Base-by-base conservation (phyloP, 2,888 invertebrate species). In the Cryptus armator region DNA sequence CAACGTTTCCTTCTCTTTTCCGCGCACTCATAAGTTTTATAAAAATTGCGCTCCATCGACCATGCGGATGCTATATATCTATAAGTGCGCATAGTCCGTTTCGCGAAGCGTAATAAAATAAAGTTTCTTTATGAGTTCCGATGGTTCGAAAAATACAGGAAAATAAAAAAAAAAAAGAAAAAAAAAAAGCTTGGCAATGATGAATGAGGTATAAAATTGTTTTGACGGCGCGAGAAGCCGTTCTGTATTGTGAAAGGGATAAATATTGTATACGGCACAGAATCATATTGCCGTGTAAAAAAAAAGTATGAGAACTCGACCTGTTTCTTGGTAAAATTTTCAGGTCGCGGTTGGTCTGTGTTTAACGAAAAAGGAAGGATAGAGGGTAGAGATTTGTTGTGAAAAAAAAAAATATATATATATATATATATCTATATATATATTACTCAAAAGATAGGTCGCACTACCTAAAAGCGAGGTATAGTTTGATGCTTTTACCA, bases 1-100 rank as follows among this genome's bases (percentile, higher is more conserved):
- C 48, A n/a, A 43, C 43, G 32, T n/a, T 74, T 19, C 46, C 16
- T 32, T 16, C 37, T 81, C 62, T 72, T 81, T 68, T 67, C 72
- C 72, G 32, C 68, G 53, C 76, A 81, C 75, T 80, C 68, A 64
- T 77, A 83, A 83, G 76, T 85, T 80, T 74, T 19, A 83, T 68
- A 76, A 83, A 85, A 85, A 85, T 80, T 76, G 76, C 76, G 29
- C 56, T 66, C 53, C 67, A 67, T 74, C 66, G 72, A 43, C 51
- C 66, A 56, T 67, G 43, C 67, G 16, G 24, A 56, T 1, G 24
- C 16, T 51, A 29, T 66, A 48, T 67, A 19, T 48, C 59, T 59
- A 24, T 53, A n/a, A 19, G 10, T 43, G 29, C 14, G 29, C 29
- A n/a, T 32, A 43, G 37, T 43, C 46, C 32, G 53, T 59, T 59